Conservation (phyloP, 2,888 invertebrate species). For the Caenorhabditis macrosperma region DNA sequence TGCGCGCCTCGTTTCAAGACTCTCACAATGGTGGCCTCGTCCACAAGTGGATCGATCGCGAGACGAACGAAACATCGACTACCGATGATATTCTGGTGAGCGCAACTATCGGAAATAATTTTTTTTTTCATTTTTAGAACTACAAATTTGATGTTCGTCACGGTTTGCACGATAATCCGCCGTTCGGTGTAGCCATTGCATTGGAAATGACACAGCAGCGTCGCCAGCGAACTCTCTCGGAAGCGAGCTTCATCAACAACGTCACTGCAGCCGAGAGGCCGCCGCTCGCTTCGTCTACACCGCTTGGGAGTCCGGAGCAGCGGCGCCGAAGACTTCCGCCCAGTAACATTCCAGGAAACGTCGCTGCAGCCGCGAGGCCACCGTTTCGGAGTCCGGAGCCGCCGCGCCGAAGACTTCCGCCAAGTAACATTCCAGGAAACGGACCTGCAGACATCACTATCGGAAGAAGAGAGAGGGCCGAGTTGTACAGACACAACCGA, state of each 20-base stretch:
- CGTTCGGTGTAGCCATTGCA: not conserved
- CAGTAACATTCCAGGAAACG: not conserved
- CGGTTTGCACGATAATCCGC: not conserved
- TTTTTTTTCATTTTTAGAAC: too few species aligned
- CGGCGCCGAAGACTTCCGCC: not conserved
- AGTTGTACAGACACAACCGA: too few species aligned
- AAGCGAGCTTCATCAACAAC: not conserved
- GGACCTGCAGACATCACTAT: too few species aligned
- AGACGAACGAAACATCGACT: not conserved
- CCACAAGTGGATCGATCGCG: constrained; percentile 5
- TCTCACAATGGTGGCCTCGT: not conserved
- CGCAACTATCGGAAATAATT: too few species aligned
- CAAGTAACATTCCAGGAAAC: too few species aligned
- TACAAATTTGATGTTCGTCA: constrained; percentile 10
- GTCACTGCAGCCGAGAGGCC: not conserved
- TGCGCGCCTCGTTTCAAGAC: not conserved
- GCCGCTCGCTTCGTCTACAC: constrained; percentile 1
- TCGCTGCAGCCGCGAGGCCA: not conserved
- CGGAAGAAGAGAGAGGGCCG: too few species aligned
- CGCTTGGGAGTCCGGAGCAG: not conserved
- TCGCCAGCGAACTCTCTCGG: not conserved
- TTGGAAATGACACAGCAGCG: not conserved
- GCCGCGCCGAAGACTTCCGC: too few species aligned
- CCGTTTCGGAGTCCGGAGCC: too few species aligned
- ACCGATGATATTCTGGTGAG: not conserved